Percentiles rank a stretch among this genome's conserved stretches.
Conservation (phyloP, 2,113 vertebrate species). For the Sceloporus undulatus region DNA sequence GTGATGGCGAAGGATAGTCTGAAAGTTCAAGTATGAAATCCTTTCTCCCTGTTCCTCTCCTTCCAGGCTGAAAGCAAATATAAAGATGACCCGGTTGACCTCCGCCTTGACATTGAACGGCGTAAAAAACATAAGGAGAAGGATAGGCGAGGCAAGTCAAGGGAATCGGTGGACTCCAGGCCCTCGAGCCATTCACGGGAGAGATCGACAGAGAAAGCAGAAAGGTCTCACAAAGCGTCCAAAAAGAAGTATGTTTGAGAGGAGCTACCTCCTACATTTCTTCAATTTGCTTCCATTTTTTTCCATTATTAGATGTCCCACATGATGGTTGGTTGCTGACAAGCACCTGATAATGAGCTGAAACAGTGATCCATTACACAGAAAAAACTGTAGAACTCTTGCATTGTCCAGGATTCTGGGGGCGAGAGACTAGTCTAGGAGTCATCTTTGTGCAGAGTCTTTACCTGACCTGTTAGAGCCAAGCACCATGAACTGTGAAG, state of each 20-base stretch:
- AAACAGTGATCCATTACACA: background rate
- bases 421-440: background rate
- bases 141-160: slow-evolving; percentile 87
- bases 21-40: slow-evolving; percentile 39
- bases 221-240: slow-evolving; percentile 87
- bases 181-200: slow-evolving; percentile 87
- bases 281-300: slow-evolving; percentile 25
- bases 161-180: slow-evolving; percentile 84
- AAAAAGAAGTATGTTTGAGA: slow-evolving; percentile 88
- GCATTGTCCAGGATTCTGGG: too few species aligned
- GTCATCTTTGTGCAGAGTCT: background rate
- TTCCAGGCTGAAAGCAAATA: slow-evolving; percentile 88
- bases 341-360: background rate
- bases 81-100: slow-evolving; percentile 91
- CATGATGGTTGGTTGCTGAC: background rate
- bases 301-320: background rate
- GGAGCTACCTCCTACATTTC: slow-evolving; percentile 21
- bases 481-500: background rate
- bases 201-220: slow-evolving; percentile 87
- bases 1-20: background rate
- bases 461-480: background rate
- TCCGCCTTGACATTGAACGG: slow-evolving; percentile 95
- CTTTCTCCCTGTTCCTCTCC: slow-evolving; percentile 58
- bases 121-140: slow-evolving; percentile 94
- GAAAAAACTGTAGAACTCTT: background rate